A percentile compares a stretch with the other conserved stretches of the same genome.
phyloP scores from a whole-genome alignment of 2,113 vertebrate genomes.

The Pangasianodon gigas region DNA sequence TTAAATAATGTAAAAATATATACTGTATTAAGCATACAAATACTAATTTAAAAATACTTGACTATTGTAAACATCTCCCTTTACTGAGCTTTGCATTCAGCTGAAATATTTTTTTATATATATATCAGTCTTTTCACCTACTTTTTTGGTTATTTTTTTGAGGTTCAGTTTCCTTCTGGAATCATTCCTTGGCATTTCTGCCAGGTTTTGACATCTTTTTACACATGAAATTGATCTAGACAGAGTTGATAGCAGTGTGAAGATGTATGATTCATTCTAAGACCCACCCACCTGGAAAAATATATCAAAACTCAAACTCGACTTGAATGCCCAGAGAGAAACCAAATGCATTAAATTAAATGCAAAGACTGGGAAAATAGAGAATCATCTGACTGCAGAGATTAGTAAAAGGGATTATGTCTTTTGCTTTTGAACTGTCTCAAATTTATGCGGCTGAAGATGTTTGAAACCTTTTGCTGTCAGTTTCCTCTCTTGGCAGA shows the following conservation, averaged over 20 bases:
- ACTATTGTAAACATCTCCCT: background rate
- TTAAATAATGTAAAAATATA: background rate
- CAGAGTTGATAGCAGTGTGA: background rate
- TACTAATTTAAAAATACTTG: background rate
- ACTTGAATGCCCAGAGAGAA: background rate
- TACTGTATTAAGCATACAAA: background rate
- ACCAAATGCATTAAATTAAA: background rate
- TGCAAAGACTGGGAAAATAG: background rate
- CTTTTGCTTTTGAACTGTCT: background rate
- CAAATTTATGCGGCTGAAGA: background rate
- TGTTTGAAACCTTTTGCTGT: slow-evolving; percentile 31
- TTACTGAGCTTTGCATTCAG: background rate
- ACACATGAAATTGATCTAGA: background rate
- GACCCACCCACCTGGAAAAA: background rate
- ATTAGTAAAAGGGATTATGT: background rate
- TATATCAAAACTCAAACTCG: background rate
- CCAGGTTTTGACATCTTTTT: background rate
- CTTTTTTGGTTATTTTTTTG: background rate
- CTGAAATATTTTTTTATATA: background rate
- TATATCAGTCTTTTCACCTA: background rate
- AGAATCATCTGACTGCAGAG: background rate
- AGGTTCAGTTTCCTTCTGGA: background rate
- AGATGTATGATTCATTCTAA: background rate
- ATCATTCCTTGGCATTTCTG: background rate
- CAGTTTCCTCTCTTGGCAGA: slow-evolving; percentile 85